Base-by-base conservation (phyloP, 2,113 vertebrate species). In the Symphodus melops region DNA sequence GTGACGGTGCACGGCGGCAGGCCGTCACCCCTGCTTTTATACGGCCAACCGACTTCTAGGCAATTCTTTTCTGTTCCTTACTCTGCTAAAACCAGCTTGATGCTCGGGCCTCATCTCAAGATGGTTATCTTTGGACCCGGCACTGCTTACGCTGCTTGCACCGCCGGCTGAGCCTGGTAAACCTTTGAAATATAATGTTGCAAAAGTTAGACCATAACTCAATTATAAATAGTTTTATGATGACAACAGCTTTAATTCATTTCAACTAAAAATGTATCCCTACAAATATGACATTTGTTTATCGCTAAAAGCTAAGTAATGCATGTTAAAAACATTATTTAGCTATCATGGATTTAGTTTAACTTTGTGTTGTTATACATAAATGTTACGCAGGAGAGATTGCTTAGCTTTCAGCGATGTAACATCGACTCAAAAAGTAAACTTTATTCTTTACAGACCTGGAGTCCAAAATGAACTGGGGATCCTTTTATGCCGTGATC, bases 381-480 rank as follows among this genome's bases (percentile, higher is more conserved):
- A 6, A 23, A 28, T 52, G 7, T 19, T 21, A 36, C 37, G 23
- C 55, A 41, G 57, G 16, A 51, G n/a, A 54, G 41, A 0, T 39
- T 42, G 9, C 21, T 59, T 59, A n/a, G 17, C 49, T 14, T 44
- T 5, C 10, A 11, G 46, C 13, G 1, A 21, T 33, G 2, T 36
- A 13, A 28, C 53, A 48, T 36, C 21, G 39, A 52, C 54, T 75
- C 3, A 63, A 37, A 23, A 20, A 65, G 42, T 55, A 33, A 33
- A 16, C 61, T 17, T 23, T 33, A 20, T 75, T 37, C 79, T 92
- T 85, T 80, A 33, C 93, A 98, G 97, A 93, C 87, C 93, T 96
- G 95, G 96, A 94, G 94, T 92, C 91, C 5, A 95, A 94, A 25
- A 99, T 99, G 98, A 99, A 99, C 91, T 99, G 98, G 98, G 96